These are phyloP conservation scores for Podabrus alpinus DNA, from an alignment of 2,888 invertebrate genomes.

Conservation along the genomic window DNA sequence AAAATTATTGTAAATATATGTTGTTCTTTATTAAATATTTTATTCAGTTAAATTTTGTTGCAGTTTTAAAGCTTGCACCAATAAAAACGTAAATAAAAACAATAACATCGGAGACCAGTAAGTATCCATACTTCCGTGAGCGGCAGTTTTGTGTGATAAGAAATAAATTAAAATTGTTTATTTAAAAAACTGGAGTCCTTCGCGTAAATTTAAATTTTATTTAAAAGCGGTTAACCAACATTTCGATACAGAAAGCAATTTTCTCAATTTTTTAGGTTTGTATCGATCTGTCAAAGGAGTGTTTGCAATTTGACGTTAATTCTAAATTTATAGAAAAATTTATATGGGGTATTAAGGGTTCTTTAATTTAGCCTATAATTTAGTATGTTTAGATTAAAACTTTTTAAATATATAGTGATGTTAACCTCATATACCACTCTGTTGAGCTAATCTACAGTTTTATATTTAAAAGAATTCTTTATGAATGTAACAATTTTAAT, in stretches of 20 bases:
- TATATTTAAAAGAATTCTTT: not conserved
- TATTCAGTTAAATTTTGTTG: too few relatives aligned
- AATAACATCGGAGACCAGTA: too few relatives aligned
- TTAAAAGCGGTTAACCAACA: not conserved
- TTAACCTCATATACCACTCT: not conserved
- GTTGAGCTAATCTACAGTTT: not conserved
- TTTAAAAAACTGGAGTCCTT: not conserved
- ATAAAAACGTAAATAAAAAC: too few relatives aligned
- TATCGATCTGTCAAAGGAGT: not conserved
- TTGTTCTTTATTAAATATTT: too few relatives aligned
- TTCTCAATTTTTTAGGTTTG: not conserved
- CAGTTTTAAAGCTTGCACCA: too few relatives aligned
- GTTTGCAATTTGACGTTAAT: not conserved
- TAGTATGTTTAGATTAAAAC: not conserved
- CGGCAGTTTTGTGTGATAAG: too few relatives aligned
- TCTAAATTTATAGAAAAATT: not conserved
- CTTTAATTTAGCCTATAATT: not conserved
- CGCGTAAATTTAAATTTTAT: not conserved
- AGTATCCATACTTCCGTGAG: too few relatives aligned
- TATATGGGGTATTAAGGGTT: not conserved
- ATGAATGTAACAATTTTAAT: not conserved
- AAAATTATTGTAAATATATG: too few relatives aligned
- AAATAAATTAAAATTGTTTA: not conserved
- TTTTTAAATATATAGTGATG: not conserved
- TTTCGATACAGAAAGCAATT: not conserved